Conservation (phyloP, 2,113 vertebrate species). For the Lycaon pictus region DNA sequence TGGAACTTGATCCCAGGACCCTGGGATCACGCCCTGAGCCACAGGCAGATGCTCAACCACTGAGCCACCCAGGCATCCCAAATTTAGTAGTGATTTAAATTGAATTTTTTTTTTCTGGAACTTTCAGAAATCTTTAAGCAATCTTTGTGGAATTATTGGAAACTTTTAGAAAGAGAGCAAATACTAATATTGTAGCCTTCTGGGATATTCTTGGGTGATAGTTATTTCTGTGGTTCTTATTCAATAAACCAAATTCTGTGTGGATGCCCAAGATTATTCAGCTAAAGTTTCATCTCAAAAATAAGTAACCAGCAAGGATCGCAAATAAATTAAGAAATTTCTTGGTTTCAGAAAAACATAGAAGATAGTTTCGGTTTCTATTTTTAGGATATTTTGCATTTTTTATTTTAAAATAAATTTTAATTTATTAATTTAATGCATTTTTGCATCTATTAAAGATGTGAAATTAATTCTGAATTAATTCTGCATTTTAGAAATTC, state of each 20-base stretch:
- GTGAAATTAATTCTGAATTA: not conserved
- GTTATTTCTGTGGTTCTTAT: not conserved
- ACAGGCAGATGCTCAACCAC: too few species aligned
- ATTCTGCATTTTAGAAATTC: not conserved
- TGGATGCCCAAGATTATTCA: not conserved
- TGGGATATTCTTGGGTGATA: not conserved
- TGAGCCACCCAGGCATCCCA: too few species aligned
- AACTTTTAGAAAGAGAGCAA: not conserved
- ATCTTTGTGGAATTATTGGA: not conserved
- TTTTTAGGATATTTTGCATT: not conserved
- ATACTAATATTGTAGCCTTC: not conserved
- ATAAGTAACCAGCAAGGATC: not conserved
- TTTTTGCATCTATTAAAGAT: not conserved
- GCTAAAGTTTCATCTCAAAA: conserved; percentile 14
- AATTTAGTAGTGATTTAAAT: not conserved
- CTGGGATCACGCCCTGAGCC: too few species aligned
- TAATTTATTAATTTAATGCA: not conserved
- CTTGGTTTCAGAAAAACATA: not conserved
- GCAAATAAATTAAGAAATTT: not conserved
- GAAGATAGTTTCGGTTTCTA: not conserved
- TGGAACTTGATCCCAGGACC: too few species aligned
- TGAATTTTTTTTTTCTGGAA: not conserved
- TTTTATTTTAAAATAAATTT: not conserved
- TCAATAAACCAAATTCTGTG: not conserved
- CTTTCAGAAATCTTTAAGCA: conserved; percentile 43